Conservation (phyloP, 2,113 vertebrate genomes). For the Silurus asotus region DNA sequence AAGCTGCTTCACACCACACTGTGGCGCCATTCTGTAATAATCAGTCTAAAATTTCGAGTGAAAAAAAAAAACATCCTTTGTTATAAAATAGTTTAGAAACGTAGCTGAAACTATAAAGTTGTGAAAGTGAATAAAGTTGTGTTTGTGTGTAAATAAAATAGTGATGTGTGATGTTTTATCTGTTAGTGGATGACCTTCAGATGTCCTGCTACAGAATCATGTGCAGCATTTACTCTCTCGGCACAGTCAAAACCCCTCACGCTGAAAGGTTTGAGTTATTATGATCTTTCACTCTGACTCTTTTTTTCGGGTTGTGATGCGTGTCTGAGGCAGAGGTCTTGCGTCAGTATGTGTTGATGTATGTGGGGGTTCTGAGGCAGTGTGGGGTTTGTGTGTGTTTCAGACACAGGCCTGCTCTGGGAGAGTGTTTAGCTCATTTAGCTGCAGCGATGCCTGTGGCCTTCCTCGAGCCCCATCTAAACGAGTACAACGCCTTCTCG, state of each 20-base stretch:
- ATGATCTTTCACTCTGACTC: not conserved
- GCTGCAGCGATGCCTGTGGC: conserved; percentile 93
- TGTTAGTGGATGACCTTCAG: conserved; percentile 89
- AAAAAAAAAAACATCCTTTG: not conserved
- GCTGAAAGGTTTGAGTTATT: conserved; percentile 80
- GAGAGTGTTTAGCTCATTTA: conserved; percentile 88
- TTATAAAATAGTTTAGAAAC: not conserved
- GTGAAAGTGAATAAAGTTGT: not conserved
- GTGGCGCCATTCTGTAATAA: not conserved
- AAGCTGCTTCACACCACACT: conserved; percentile 50
- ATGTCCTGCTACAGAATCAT: conserved; percentile 93
- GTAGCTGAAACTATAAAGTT: too few species aligned
- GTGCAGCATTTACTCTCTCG: conserved; percentile 91
- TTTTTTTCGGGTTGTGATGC: not conserved
- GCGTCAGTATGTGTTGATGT: conserved; percentile 8
- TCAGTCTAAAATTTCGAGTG: not conserved
- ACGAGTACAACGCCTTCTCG: conserved; percentile 85
- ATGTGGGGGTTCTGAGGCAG: not conserved
- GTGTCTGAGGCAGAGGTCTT: not conserved
- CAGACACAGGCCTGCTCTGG: conserved; percentile 87
- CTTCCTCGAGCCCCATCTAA: conserved; percentile 85
- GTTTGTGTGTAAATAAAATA: not conserved
- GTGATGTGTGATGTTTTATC: not conserved
- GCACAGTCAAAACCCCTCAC: conserved; percentile 88
- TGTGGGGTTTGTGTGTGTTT: conserved; percentile 7